Conservation (phyloP, 2,113 vertebrate genomes). For the Danio rerio region GRCz12tu NC_133197.1:31077501-31078000, state of each 20-base stretch:
- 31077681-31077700: background rate
- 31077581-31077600: background rate
- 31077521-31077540: background rate
- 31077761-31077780: too few species aligned
- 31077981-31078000: background rate
- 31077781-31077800: too few species aligned
- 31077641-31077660: background rate
- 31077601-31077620: background rate
- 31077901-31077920: too few species aligned
- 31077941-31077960: too few species aligned
- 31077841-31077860: too few species aligned
- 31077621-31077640: background rate
- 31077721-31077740: background rate
- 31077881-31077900: too few species aligned
- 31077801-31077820: too few species aligned
- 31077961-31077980: background rate
- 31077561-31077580: background rate
- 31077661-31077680: background rate
- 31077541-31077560: background rate
- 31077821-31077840: too few species aligned
- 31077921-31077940: too few species aligned
- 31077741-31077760: background rate
- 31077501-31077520: background rate
- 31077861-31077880: too few species aligned
- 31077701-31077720: background rate